phyloP scores from a whole-genome alignment of 2,888 invertebrate species.

The Meghimatium bilineatum region DNA sequence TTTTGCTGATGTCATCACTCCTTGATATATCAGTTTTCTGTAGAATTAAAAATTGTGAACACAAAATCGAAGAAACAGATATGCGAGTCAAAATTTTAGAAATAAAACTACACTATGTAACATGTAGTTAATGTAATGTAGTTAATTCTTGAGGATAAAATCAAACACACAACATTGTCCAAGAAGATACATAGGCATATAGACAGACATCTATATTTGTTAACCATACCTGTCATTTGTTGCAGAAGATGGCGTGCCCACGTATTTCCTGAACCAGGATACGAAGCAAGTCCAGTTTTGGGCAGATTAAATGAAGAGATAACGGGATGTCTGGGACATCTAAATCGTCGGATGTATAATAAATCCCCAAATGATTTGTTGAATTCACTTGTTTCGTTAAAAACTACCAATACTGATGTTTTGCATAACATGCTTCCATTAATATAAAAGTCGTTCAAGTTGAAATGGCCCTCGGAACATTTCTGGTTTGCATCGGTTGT shows the following conservation, averaged over 20 bases:
- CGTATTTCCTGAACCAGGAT: conserved; percentile 17
- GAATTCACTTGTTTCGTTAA: not conserved
- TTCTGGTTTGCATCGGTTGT: not conserved
- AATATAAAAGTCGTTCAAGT: not conserved
- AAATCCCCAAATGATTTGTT: not conserved
- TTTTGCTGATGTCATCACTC: no score
- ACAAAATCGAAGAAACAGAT: no score
- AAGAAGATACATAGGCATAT: no score
- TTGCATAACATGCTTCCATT: not conserved
- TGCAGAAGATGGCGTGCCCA: conserved; percentile 11
- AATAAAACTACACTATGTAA: no score
- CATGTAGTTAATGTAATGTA: no score
- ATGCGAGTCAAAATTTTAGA: no score
- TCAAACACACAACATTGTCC: no score
- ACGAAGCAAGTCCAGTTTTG: not conserved
- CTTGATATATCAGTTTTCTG: no score
- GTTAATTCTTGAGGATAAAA: no score
- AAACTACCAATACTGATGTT: not conserved
- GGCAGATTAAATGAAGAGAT: not conserved
- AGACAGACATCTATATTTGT: no score
- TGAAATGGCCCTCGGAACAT: not conserved
- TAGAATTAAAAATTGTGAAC: no score
- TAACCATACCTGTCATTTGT: conserved; percentile 1
- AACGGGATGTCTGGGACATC: not conserved
- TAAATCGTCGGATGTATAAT: no score